Evolutionary conservation across 2,113 vertebrate genomes (phyloP).

Genomic region (Actenoides hombroni): DNA sequence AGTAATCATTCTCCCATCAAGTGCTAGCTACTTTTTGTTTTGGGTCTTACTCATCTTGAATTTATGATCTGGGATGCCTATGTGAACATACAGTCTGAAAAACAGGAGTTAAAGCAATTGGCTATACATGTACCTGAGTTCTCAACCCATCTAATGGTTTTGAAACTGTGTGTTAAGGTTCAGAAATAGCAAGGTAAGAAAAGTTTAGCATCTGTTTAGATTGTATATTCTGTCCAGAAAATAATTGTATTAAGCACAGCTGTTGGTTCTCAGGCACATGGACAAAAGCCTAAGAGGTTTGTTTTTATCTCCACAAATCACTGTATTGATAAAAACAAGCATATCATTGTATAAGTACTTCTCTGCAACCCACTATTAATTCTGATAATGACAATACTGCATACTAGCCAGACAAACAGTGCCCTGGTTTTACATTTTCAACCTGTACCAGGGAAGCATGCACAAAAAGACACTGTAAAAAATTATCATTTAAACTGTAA

Average conservation of each 20-base stretch:
- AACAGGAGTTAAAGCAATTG: neutral
- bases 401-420: neutral
- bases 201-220: neutral
- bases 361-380: neutral
- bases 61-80: neutral
- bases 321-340: neutral
- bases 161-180: neutral
- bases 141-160: neutral
- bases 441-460: neutral
- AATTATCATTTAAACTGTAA: neutral
- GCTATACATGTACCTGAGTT: neutral
- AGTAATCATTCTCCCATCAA: neutral
- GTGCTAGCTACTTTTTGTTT: neutral
- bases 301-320: neutral
- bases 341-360: neutral
- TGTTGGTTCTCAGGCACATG: neutral
- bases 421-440: neutral
- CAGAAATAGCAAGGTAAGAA: neutral
- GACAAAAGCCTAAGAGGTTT: neutral
- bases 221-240: neutral
- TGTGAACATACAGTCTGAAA: neutral
- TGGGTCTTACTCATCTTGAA: neutral
- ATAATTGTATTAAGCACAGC: neutral
- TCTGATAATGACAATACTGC: neutral
- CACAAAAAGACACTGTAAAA: neutral